Evolutionary conservation across 2,797 vertebrate species (phyloP).

Genomic region (Eremophila alpestris): DNA sequence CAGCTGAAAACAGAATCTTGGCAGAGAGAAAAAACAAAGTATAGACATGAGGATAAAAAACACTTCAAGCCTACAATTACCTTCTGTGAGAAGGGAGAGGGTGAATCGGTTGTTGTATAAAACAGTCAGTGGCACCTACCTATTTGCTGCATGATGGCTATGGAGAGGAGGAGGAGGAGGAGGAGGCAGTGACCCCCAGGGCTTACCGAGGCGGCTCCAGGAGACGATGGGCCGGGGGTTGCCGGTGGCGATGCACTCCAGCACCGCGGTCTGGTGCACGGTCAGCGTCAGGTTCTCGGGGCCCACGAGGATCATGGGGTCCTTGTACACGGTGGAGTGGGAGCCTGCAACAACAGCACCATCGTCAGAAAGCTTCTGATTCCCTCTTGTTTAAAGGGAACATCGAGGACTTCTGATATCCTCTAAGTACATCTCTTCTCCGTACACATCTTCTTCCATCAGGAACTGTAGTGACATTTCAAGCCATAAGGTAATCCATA

Average conservation of each 20-base stretch:
- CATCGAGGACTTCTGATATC: background rate
- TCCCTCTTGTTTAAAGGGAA: background rate
- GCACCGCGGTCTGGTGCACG: slow-evolving; percentile 95
- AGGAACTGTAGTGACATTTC: background rate
- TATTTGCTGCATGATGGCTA: background rate
- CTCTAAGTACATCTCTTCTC: background rate
- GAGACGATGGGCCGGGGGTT: slow-evolving; percentile 97
- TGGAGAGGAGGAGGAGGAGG: background rate
- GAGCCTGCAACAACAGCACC: slow-evolving; percentile 78
- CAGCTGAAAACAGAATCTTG: slow-evolving; percentile 13
- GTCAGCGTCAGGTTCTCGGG: slow-evolving; percentile 98
- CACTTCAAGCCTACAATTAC: slow-evolving; percentile 46
- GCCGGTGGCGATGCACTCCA: slow-evolving; percentile 97
- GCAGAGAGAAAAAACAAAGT: slow-evolving; percentile 5
- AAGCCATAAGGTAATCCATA: background rate
- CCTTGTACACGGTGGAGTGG: slow-evolving; percentile 92
- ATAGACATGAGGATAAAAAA: slow-evolving; percentile 1
- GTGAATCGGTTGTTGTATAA: background rate
- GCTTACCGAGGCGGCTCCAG: slow-evolving; percentile 98
- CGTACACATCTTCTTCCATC: background rate
- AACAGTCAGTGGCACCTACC: background rate
- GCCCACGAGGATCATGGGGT: slow-evolving; percentile 93
- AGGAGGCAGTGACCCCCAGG: background rate
- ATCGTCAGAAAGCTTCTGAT: background rate
- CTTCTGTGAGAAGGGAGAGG: background rate